Evolutionary conservation across 2,888 invertebrate species (phyloP).

Genomic region (Limnephilus auricula): DNA sequence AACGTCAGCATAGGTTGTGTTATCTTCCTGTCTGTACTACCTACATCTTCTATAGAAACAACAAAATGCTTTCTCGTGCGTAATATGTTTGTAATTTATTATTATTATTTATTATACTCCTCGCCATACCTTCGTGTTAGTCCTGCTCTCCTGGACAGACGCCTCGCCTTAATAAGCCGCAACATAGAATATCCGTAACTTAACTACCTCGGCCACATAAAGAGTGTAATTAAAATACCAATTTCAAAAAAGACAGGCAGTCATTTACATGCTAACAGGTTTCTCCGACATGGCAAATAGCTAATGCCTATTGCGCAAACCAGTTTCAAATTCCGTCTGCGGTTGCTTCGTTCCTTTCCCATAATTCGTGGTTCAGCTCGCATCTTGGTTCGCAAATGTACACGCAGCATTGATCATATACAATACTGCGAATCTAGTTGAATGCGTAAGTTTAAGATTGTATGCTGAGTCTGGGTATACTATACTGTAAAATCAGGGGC

Average conservation of each 20-base stretch:
- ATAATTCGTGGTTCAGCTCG: too few species aligned
- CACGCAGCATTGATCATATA: not conserved
- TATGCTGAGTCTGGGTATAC: not conserved
- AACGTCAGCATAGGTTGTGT: not conserved
- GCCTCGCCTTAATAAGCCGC: not conserved
- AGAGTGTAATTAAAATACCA: not conserved
- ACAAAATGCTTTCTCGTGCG: not conserved
- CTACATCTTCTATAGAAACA: not conserved
- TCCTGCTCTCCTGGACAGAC: not conserved
- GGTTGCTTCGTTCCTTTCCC: too few species aligned
- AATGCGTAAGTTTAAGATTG: not conserved
- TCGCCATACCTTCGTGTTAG: not conserved
- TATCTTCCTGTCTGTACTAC: not conserved
- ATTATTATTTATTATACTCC: not conserved
- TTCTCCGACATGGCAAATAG: not conserved
- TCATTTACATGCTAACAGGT: not conserved
- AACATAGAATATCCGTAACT: not conserved
- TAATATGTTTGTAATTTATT: not conserved
- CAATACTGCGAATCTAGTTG: not conserved
- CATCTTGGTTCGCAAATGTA: too few species aligned
- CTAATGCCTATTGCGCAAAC: not conserved
- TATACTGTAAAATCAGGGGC: not conserved
- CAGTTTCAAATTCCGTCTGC: not conserved
- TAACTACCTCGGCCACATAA: not conserved
- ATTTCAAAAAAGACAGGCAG: slow-evolving; percentile 2